These are phyloP conservation scores for Orycteropus afer DNA, from an alignment of 2,113 vertebrate species.

Conservation along the genomic window DNA sequence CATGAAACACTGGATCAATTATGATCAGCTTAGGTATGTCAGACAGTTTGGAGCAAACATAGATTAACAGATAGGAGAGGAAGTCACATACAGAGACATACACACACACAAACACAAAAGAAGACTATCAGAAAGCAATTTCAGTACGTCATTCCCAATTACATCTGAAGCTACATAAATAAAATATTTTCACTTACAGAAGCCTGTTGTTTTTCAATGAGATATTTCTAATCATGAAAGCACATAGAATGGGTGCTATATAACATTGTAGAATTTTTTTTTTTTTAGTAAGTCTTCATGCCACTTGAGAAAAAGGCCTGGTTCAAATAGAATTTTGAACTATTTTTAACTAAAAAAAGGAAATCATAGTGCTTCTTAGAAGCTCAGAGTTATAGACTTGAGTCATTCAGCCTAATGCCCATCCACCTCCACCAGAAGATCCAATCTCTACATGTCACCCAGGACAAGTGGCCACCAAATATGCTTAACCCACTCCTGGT, in stretches of 20 bases:
- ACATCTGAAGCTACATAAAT: background rate
- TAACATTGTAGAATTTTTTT: conserved; percentile 12
- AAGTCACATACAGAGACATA: background rate
- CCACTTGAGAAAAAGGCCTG: background rate
- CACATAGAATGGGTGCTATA: background rate
- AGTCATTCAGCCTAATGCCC: too few species aligned
- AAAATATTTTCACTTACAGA: conserved; percentile 32
- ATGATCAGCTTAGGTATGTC: background rate
- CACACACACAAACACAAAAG: background rate
- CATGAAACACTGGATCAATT: background rate
- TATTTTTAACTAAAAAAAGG: background rate
- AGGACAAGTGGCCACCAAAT: background rate
- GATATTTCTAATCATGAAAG: background rate
- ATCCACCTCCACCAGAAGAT: background rate
- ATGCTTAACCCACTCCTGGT: background rate
- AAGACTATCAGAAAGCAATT: background rate
- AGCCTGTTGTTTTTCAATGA: background rate
- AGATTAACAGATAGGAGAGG: background rate
- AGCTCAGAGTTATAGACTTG: background rate
- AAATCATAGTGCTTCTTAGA: background rate
- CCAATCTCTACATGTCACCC: background rate
- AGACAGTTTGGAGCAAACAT: background rate
- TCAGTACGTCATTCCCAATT: background rate
- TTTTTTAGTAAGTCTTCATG: background rate
- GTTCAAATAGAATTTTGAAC: background rate